phyloP scores from a whole-genome alignment of 2,888 invertebrate genomes.

The Atherix ibis region DNA sequence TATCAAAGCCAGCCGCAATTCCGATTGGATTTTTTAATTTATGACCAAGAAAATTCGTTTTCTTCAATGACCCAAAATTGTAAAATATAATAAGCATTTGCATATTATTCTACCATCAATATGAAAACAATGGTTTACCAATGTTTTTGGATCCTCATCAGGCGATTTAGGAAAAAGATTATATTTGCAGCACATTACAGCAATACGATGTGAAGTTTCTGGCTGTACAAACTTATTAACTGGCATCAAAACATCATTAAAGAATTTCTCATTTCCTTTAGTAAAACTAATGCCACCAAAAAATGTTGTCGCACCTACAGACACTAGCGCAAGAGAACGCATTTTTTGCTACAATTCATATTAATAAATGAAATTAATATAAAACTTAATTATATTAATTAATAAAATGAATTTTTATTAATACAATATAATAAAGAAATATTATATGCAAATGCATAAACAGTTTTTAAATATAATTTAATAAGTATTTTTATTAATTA shows the following conservation, averaged over 20 bases:
- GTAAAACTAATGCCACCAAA: conserved; percentile 54
- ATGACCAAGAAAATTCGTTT: conserved; percentile 52
- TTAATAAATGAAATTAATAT: too few species aligned
- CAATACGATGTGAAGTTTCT: conserved; percentile 69
- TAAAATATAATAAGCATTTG: conserved; percentile 14
- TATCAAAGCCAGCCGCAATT: conserved; percentile 98
- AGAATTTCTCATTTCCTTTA: conserved; percentile 65
- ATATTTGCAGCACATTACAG: conserved; percentile 60
- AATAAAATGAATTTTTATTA: too few species aligned
- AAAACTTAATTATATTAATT: too few species aligned
- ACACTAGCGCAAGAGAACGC: conserved; percentile 34
- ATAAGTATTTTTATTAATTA: too few species aligned
- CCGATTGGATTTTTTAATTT: conserved; percentile 80
- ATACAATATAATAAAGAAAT: too few species aligned
- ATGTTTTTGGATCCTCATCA: conserved; percentile 42
- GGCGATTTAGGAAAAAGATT: conserved; percentile 48
- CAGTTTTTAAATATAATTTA: too few species aligned
- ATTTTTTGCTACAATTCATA: neutral
- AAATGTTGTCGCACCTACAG: conserved; percentile 45
- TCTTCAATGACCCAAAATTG: too few species aligned
- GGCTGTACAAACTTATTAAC: conserved; percentile 47
- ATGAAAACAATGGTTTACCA: conserved; percentile 37
- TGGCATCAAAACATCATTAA: conserved; percentile 57
- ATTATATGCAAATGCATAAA: too few species aligned
- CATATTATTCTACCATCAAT: conserved; percentile 2